phyloP scores from a whole-genome alignment of 2,888 invertebrate species.

The Leucoptera coffeella region DNA sequence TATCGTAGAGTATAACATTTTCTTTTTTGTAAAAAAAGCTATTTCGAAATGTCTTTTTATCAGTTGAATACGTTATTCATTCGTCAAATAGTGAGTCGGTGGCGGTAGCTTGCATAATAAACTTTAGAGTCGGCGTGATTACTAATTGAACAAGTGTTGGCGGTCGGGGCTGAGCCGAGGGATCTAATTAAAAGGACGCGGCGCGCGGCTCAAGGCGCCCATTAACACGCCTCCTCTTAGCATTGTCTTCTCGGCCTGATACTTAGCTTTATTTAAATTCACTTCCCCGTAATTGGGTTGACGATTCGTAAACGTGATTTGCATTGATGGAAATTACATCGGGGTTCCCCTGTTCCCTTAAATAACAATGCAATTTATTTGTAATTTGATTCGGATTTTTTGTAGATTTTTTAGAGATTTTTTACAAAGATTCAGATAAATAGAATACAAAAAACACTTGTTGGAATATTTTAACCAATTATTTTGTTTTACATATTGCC shows the following conservation, averaged over 20 bases:
- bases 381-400: constrained; percentile 7
- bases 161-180: constrained; percentile 33
- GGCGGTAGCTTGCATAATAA: constrained; percentile 29
- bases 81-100: no score
- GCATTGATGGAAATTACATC: constrained; percentile 50
- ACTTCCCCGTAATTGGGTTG: constrained; percentile 55
- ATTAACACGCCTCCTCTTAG: constrained; percentile 52
- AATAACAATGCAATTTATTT: constrained; percentile 35
- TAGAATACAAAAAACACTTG: background rate
- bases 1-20: no score
- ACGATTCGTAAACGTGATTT: constrained; percentile 55
- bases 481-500: no score
- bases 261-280: constrained; percentile 56
- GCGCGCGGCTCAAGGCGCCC: constrained; percentile 35
- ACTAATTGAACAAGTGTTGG: constrained; percentile 49
- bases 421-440: background rate
- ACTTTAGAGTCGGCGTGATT: constrained; percentile 30
- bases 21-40: no score
- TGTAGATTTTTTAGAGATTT: background rate
- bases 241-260: constrained; percentile 52
- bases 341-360: constrained; percentile 13
- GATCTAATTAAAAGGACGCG: constrained; percentile 50
- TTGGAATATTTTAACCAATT: no score
- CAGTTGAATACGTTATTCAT: no score
- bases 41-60: no score